Evolutionary conservation across 2,113 vertebrate species (phyloP).

Genomic region (Semnornis frantzii): DNA sequence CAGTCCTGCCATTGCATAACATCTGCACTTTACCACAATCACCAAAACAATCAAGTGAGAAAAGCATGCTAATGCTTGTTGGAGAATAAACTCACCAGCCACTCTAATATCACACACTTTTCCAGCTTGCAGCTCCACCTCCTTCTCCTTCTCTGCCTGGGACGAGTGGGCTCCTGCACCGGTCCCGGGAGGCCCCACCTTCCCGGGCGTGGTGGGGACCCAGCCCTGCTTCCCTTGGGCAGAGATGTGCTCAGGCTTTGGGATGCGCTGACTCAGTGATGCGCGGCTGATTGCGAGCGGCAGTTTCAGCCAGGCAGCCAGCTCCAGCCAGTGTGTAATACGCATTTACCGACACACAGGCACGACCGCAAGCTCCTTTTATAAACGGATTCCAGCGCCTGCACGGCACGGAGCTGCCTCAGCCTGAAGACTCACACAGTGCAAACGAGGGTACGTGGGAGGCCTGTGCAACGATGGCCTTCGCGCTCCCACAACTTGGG

Average conservation of each 20-base stretch:
- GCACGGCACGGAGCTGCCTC: background rate
- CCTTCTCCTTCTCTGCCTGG: background rate
- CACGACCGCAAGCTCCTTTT: constrained; percentile 66
- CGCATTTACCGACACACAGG: constrained; percentile 54
- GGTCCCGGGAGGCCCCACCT: constrained; percentile 59
- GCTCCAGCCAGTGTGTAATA: background rate
- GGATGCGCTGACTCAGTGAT: constrained; percentile 69
- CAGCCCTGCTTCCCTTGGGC: constrained; percentile 58
- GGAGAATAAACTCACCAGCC: constrained; percentile 25
- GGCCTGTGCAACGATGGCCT: background rate
- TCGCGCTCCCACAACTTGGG: constrained; percentile 35
- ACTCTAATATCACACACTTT: constrained; percentile 2
- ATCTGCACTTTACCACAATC: constrained; percentile 51
- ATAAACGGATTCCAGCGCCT: constrained; percentile 56
- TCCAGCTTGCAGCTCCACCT: constrained; percentile 12
- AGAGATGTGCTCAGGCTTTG: constrained; percentile 64
- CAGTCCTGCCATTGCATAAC: constrained; percentile 61
- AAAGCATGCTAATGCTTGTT: constrained; percentile 41
- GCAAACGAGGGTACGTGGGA: constrained; percentile 49
- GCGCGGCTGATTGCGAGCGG: constrained; percentile 64
- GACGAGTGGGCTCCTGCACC: background rate
- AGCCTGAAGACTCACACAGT: background rate
- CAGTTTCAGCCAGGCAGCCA: constrained; percentile 64
- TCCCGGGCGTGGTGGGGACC: constrained; percentile 56
- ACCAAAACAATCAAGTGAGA: constrained; percentile 31